These are phyloP conservation scores for Platysteira castanea DNA, from an alignment of 2,113 vertebrate genomes.

Conservation along the genomic window DNA sequence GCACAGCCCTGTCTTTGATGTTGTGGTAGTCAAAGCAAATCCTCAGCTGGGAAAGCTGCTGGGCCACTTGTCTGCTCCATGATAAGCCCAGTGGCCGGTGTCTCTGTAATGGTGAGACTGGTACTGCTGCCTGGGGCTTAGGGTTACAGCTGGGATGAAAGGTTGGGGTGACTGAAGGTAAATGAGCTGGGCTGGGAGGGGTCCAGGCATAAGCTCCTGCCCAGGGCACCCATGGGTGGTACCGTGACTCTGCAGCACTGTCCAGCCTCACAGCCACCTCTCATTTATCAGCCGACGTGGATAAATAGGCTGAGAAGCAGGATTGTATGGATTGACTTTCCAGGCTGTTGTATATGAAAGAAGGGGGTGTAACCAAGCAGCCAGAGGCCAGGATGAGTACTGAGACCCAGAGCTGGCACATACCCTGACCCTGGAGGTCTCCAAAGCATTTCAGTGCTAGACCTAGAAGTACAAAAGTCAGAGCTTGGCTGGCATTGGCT, in stretches of 20 bases:
- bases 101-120: background rate
- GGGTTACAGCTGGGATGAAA: background rate
- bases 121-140: background rate
- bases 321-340: background rate
- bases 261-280: background rate
- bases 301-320: background rate
- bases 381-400: background rate
- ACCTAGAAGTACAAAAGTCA: background rate
- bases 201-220: background rate
- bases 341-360: background rate
- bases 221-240: background rate
- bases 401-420: background rate
- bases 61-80: background rate
- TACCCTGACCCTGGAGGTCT: background rate
- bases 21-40: conserved; percentile 10
- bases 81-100: background rate
- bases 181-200: conserved; percentile 2
- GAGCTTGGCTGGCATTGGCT: background rate
- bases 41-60: background rate
- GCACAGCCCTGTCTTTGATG: background rate
- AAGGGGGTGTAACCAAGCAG: background rate
- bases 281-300: background rate
- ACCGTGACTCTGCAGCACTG: background rate
- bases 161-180: background rate
- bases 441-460: background rate